phyloP scores from a whole-genome alignment of 1,140 invertebrate species.

The Papilio machaon region DNA sequence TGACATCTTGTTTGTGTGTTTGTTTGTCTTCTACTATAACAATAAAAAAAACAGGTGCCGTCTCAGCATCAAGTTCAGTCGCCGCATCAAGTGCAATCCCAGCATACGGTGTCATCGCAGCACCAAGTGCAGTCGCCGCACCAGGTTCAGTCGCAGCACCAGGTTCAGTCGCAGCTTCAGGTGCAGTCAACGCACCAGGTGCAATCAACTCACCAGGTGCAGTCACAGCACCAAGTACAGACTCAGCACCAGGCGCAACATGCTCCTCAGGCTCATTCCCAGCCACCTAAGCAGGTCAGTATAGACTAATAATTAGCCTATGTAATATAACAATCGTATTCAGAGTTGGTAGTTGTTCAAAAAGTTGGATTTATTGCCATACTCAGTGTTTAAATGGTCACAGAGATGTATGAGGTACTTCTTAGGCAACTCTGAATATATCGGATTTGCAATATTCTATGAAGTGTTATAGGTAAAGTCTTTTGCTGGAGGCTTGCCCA shows the following conservation, averaged over 20 bases:
- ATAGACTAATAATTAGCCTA: background rate
- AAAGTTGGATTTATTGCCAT: too few species aligned
- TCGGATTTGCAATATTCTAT: too few species aligned
- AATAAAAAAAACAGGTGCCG: slow-evolving; percentile 22
- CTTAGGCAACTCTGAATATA: too few species aligned
- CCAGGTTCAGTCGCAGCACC: slow-evolving; percentile 15
- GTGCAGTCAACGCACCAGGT: background rate
- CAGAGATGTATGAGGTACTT: too few species aligned
- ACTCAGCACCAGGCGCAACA: slow-evolving; percentile 38
- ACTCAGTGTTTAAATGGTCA: too few species aligned
- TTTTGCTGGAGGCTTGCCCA: too few species aligned
- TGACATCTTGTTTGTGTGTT: too few species aligned
- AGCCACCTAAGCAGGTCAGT: slow-evolving; percentile 38
- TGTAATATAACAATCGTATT: too few species aligned
- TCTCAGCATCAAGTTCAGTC: slow-evolving; percentile 34
- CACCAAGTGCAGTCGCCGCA: background rate
- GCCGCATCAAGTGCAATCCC: background rate
- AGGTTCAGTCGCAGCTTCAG: slow-evolving; percentile 1
- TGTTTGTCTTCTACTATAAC: background rate
- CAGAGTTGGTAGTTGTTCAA: too few species aligned
- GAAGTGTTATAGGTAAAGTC: too few species aligned
- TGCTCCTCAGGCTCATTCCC: slow-evolving; percentile 36
- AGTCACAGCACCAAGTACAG: slow-evolving; percentile 4
- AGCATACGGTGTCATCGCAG: background rate
- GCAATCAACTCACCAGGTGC: slow-evolving; percentile 4